Evolutionary conservation across 53 echinoderm and acorn worm species (phyloP), one percentile per base, ranked within the genome.

Genomic region (Antedon mediterranea): DNA sequence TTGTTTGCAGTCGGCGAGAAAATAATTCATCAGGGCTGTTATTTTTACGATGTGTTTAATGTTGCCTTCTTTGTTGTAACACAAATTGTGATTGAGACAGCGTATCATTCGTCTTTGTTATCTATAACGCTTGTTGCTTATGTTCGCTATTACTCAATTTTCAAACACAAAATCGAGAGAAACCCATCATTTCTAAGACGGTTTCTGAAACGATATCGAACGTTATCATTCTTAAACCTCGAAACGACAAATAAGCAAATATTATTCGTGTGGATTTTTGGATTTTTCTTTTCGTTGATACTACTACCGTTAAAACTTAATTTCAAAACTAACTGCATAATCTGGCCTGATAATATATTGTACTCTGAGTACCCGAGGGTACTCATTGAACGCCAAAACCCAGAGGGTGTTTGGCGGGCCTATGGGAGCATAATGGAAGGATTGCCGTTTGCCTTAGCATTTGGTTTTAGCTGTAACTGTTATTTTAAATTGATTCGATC

Each of bases 1-100:
- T 70, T 85, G 0, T 78, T 85, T 71, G 85, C 90, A 0, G 85
- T 90, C 0, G 90, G 90, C 28, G 85, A 90, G 43, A 90, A 90
- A 43, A 74, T 87, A 2, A 26, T 57, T 57, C 57, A 26, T 11
- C 20, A 23, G 9, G 23, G 23, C 2, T 6, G 57, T 8, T 6
- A 26, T 57, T 8, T 57, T 23, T 57, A 57, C 23, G 26, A 57
- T 57, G 57, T 57, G 2, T 26, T 13, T 57, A 57, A 57, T 57
- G 23, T 23, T 2, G 23, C 20, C 15, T 8, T 57, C 20, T 57
- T 2, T 2, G 23, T 57, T 57, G 3, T 57, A 23, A 18, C 57
- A 18, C 57, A 57, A 26, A 6, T 57, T 57, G 57, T 57, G 57
- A 57, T 57, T 11, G 57, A 57, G 57, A 57, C 57, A 18, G 11